Evolutionary conservation across 2,113 vertebrate species (phyloP).

Genomic region (Gopherus evgoodei): DNA sequence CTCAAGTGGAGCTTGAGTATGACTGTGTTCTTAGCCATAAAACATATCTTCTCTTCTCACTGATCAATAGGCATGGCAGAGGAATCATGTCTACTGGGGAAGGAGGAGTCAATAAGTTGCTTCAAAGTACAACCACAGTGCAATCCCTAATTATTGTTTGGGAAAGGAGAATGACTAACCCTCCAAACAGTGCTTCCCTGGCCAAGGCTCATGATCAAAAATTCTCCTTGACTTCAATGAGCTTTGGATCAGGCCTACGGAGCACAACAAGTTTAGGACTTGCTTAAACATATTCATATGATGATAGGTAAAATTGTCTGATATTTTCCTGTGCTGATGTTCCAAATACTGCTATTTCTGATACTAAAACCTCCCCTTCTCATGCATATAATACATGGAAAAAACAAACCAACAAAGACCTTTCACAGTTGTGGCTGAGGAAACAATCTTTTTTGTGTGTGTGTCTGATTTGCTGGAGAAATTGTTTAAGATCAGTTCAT

Average conservation of each 20-base stretch:
- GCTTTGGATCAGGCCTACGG: background rate
- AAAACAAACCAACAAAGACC: background rate
- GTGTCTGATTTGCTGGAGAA: background rate
- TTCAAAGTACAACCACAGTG: background rate
- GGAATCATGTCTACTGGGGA: background rate
- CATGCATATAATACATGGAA: background rate
- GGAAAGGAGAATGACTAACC: background rate
- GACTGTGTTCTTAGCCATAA: background rate
- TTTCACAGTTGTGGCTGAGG: fast-evolving
- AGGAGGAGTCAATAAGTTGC: background rate
- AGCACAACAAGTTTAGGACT: background rate
- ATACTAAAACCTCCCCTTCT: background rate
- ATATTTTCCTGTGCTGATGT: background rate
- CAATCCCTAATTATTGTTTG: background rate
- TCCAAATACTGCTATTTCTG: background rate
- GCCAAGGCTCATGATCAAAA: background rate
- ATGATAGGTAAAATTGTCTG: background rate
- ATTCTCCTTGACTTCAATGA: background rate
- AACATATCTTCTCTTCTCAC: background rate
- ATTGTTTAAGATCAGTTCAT: background rate
- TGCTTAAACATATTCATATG: background rate
- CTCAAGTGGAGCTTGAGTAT: background rate
- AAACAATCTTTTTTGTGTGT: background rate
- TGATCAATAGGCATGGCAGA: background rate
- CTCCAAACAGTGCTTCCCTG: background rate